Evolutionary conservation across 92 coral and sea anemone genomes (phyloP).

Genomic region (Siderastrea siderea): DNA sequence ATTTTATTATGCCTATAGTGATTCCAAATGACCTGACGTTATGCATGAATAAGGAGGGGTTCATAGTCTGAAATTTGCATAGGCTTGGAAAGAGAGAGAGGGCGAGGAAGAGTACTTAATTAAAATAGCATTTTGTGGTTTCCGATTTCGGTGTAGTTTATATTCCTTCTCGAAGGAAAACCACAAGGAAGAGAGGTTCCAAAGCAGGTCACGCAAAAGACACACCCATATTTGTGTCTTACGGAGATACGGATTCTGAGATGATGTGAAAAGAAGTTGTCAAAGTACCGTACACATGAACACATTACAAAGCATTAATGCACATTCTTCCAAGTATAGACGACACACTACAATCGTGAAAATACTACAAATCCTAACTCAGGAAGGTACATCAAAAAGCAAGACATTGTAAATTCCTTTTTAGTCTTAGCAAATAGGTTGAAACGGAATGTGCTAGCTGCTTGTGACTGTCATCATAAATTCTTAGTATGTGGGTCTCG

Average conservation of each 20-base stretch:
- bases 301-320: not conserved
- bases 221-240: not conserved
- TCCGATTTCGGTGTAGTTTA: not conserved
- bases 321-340: too few species aligned
- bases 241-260: not conserved
- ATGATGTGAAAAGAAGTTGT: not conserved
- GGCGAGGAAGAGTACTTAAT: not conserved
- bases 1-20: not conserved
- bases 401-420: not conserved
- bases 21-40: not conserved
- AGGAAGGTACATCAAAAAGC: not conserved
- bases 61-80: conserved; percentile 17
- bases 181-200: not conserved
- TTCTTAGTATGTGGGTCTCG: conserved; percentile 3
- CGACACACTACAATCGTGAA: too few species aligned
- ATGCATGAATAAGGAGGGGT: conserved; percentile 3
- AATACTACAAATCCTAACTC: too few species aligned
- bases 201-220: conserved; percentile 10
- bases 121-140: not conserved
- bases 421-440: too few species aligned
- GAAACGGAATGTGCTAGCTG: conserved; percentile 2
- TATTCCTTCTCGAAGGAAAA: not conserved
- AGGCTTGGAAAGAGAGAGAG: not conserved
- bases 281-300: not conserved
- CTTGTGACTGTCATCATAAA: conserved; percentile 10